Evolutionary conservation across 2,113 vertebrate species (phyloP), one percentile per base, ranked within the genome.

Genomic region (Montifringilla adamsi): DNA sequence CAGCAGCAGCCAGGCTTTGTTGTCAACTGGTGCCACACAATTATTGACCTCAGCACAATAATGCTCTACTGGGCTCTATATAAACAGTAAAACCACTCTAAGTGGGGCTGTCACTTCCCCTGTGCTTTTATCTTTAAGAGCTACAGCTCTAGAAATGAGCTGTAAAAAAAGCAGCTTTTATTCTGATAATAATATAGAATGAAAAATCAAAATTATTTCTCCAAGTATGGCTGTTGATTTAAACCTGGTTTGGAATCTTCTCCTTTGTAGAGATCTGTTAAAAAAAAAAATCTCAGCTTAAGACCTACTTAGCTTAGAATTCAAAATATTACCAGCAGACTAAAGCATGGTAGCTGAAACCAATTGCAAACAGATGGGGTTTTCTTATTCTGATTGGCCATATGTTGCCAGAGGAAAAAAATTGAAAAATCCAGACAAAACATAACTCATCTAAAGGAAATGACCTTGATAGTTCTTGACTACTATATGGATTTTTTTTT

Each of bases 291-390:
- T 43, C 70, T 60, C 68, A 72, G 33, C 72, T 90, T 74, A 76
- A 93, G 76, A 55, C 85, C 69, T 84, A 41, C 90, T 91, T 91
- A 91, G 75, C 79, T 94, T 94, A 91, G 82, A 89, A 93, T 91
- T 94, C 94, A 95, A 95, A 96, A 91, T 91, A 90, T 90, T 87
- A 82, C 81, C 89, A 80, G 72, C 85, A 60, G 86, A 72, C 90
- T 93, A 82, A 89, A 95, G 80, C 88, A 47, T 93, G 88, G 92
- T 94, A 84, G 95, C 91, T 94, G 72, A 81, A 92, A 83, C 55
- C 95, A 97, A 97, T 96, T 95, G 81, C 94, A 97, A 96, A 95
- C 95, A 97, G 95, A 97, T 97, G 95, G 93, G 79, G 78, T 84
- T 92, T 95, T 91, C 84, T 89, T 92, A 26, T 90, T 97, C 95